Evolutionary conservation across 1,140 invertebrate species (phyloP), one percentile per base, ranked within the genome.

Genomic region (Orchestia grillus): DNA sequence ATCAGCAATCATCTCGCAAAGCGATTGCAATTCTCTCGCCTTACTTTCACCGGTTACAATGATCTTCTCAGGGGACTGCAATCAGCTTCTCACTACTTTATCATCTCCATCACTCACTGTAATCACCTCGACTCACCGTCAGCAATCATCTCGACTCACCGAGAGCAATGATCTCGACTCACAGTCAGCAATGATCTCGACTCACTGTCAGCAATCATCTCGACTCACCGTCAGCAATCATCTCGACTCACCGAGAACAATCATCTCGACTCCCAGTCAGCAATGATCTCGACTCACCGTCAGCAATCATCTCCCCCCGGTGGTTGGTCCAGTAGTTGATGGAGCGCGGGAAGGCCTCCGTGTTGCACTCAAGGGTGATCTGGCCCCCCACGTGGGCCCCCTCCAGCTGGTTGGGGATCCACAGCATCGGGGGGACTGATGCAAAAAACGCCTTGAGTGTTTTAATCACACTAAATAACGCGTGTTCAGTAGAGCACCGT

Each of bases 391-490:
- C 40, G 40, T 96, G 95, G 36, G 96, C 97, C 42, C 96, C 97
- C 41, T 97, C 96, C 42, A 97, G 88, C 95, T 97, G 96, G 44
- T 96, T 96, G 40, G 97, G 96, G 40, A 97, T 96, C 96, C 97
- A 97, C 16, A 97, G 95, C 95, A 96, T 96, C 44, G 97, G 97
- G 0, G 96, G 95, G 96, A 97, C 97, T 97, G 77, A 41, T 53
- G 6, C 99, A 97, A 53, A 53, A 6, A 53, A 53, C 19, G 19
- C 6, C 47, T 19, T 53, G 6, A 53, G 47, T 53, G 99, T 99
- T 0, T 99, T 99, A 19, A 98, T 99, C 23, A 99, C 99, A 97
- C 98, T 99, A 97, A 99, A 99, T 97, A 99, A 99, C 0, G 97
- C 98, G 0, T 98, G 99, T 97, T 98, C 98, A n/a, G n/a, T n/a